phyloP scores from a whole-genome alignment of 2,888 invertebrate species.

The Aelia acuminata region DNA sequence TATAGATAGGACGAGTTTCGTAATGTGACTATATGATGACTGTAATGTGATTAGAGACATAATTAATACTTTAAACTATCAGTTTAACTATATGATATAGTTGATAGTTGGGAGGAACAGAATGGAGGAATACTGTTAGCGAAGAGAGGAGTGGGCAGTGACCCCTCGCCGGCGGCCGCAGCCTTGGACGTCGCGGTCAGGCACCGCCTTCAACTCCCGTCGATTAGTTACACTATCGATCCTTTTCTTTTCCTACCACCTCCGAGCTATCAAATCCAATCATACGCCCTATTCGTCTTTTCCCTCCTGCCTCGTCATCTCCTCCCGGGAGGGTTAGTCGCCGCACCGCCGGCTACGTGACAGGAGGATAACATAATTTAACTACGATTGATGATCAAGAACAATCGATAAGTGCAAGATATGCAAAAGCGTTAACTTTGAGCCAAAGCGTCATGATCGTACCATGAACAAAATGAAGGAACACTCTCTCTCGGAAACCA shows the following conservation, averaged over 20 bases:
- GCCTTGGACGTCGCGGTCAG: conserved; percentile 10
- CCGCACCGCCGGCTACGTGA: background rate
- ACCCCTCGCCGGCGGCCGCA: conserved; percentile 5
- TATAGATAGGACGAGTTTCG: too few relatives aligned
- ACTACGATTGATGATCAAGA: background rate
- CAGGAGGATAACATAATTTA: background rate
- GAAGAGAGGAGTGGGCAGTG: background rate
- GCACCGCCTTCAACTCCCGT: background rate
- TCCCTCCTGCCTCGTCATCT: conserved; percentile 3
- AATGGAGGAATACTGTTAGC: background rate
- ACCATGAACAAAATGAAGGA: too few relatives aligned
- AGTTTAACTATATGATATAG: too few relatives aligned
- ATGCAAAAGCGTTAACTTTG: too few relatives aligned
- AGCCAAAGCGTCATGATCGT: too few relatives aligned
- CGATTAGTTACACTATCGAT: conserved; percentile 35
- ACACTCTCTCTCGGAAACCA: too few relatives aligned
- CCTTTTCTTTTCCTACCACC: background rate
- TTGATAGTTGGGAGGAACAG: too few relatives aligned
- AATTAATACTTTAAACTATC: too few relatives aligned
- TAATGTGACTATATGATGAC: too few relatives aligned
- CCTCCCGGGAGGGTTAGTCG: background rate
- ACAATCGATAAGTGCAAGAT: background rate
- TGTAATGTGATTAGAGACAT: too few relatives aligned
- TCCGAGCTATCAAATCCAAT: conserved; percentile 14
- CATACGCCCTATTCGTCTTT: background rate